phyloP scores from a whole-genome alignment of 2,888 invertebrate species.

The Celastrina argiolus region DNA sequence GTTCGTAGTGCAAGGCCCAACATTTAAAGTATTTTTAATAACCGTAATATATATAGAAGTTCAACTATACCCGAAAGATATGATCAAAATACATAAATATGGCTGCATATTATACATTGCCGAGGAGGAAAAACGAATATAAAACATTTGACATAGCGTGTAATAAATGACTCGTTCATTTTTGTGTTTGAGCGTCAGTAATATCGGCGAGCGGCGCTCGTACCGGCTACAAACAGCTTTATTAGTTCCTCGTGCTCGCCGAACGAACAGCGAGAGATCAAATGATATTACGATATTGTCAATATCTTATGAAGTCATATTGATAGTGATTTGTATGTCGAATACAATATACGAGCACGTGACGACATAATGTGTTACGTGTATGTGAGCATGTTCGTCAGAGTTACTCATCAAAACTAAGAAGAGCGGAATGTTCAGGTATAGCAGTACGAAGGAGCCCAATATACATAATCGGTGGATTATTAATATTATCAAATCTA shows the following conservation, averaged over 20 bases:
- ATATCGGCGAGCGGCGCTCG: background rate
- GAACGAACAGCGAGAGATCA: background rate
- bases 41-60: too few relatives aligned
- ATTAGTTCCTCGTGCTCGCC: background rate
- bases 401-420: too few relatives aligned
- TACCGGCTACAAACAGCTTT: background rate
- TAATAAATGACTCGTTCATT: conserved; percentile 1
- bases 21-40: too few relatives aligned
- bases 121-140: background rate
- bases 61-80: background rate
- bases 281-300: background rate
- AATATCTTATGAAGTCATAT: background rate
- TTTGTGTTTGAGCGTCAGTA: background rate
- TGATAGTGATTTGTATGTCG: too few relatives aligned
- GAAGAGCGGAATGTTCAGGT: too few relatives aligned
- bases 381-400: too few relatives aligned
- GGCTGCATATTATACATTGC: background rate
- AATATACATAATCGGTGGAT: too few relatives aligned
- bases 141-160: background rate
- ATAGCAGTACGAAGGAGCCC: too few relatives aligned
- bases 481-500: too few relatives aligned
- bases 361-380: too few relatives aligned
- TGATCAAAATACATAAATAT: background rate
- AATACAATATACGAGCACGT: too few relatives aligned
- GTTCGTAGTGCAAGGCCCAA: too few relatives aligned